Evolutionary conservation across 2,797 vertebrate species (phyloP).

Genomic region (Mus spretus): DNA sequence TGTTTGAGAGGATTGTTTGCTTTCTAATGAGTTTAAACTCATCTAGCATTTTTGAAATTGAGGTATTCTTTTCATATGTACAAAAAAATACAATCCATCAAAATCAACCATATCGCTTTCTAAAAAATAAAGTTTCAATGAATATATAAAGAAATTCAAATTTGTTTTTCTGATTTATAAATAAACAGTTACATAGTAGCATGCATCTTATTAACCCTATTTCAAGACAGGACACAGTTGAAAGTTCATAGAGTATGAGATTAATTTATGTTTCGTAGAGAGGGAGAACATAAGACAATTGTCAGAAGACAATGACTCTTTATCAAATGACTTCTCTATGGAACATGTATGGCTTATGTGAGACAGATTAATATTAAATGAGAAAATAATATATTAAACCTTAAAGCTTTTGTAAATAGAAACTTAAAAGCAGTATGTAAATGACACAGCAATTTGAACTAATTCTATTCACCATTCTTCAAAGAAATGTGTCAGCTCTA

Average conservation of each 20-base stretch:
- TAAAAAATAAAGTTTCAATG: neutral
- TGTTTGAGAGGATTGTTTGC: neutral
- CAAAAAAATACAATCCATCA: neutral
- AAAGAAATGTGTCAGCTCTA: neutral
- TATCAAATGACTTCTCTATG: conserved; percentile 8
- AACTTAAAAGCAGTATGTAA: neutral
- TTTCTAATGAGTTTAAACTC: conserved; percentile 32
- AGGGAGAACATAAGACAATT: neutral
- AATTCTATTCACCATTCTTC: conserved; percentile 18
- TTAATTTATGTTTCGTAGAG: neutral
- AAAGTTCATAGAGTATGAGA: neutral
- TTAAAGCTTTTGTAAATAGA: conserved; percentile 37
- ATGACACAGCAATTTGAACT: conserved; percentile 11
- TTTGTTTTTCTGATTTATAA: conserved; percentile 27
- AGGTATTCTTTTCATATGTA: neutral
- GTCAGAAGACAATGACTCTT: neutral
- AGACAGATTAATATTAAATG: neutral
- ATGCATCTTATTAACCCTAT: neutral
- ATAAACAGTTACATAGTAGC: neutral
- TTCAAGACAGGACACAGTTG: neutral
- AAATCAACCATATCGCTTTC: neutral
- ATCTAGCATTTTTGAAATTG: conserved; percentile 16
- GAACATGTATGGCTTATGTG: neutral
- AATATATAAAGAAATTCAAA: neutral
- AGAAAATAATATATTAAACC: neutral